phyloP scores from a whole-genome alignment of 64 coral and sea anemone genomes.

The Dendronephthya gigantea region DNA sequence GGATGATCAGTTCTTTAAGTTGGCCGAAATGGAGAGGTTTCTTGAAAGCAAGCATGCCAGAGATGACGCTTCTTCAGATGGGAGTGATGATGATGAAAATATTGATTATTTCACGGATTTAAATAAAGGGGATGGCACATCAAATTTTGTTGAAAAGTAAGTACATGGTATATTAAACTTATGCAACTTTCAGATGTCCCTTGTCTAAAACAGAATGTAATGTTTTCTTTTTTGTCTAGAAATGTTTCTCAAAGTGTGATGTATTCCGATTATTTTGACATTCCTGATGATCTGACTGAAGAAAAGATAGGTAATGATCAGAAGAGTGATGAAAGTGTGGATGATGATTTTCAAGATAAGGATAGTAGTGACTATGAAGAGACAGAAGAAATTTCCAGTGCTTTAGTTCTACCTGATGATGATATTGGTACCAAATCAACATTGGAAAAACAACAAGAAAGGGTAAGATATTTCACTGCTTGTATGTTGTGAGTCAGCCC shows the following conservation, averaged over 20 bases:
- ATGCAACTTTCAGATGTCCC: no score
- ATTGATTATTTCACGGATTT: slow-evolving; percentile 1
- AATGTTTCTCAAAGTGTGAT: not conserved
- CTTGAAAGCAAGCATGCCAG: not conserved
- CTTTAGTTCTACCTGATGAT: no score
- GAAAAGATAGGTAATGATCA: not conserved
- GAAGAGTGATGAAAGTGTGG: not conserved
- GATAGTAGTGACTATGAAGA: not conserved
- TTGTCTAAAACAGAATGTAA: not conserved
- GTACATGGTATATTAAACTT: no score
- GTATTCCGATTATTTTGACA: slow-evolving; percentile 4
- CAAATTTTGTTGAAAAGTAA: not conserved
- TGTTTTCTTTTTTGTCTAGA: not conserved
- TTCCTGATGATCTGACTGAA: not conserved
- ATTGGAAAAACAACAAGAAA: not conserved
- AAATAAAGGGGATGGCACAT: not conserved
- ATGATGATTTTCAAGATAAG: not conserved
- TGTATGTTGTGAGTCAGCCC: no score
- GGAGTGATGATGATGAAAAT: not conserved
- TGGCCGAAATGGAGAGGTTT: not conserved
- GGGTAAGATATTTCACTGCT: not conserved
- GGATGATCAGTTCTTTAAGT: slow-evolving; percentile 3
- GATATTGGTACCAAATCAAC: not conserved
- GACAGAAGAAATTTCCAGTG: no score
- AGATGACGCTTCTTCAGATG: not conserved